A percentile compares a stretch with the other conserved stretches of the same genome.
These are phyloP conservation scores for Drosophila niveifrons DNA, from an alignment of 2,888 invertebrate genomes.

Conservation along the genomic window DNA sequence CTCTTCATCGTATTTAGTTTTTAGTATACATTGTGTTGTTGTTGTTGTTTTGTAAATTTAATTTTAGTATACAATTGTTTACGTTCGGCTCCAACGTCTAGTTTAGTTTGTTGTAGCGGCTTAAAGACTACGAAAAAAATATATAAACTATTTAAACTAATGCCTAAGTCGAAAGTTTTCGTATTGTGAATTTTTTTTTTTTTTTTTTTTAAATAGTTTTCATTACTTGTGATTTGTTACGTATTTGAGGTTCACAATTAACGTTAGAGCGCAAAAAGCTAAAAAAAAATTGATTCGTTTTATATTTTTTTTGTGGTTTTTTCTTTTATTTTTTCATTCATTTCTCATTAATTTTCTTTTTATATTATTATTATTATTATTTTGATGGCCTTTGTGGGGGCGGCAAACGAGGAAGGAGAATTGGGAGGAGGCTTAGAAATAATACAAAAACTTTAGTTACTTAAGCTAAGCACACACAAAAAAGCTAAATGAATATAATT, in stretches of 20 bases:
- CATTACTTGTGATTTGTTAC: constrained; percentile 44
- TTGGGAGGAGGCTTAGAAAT: constrained; percentile 17
- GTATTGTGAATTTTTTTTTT: constrained; percentile 11
- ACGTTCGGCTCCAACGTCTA: constrained; percentile 20
- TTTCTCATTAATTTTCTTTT: constrained; percentile 1
- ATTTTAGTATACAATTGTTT: constrained; percentile 71
- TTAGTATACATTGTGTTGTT: constrained; percentile 51
- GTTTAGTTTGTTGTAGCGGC: constrained; percentile 41
- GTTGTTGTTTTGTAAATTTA: constrained; percentile 48
- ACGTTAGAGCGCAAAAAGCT: constrained; percentile 52
- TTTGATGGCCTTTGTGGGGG: constrained; percentile 5
- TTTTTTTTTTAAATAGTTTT: constrained; percentile 15
- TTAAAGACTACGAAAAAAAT: constrained; percentile 67
- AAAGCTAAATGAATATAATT: constrained; percentile 26
- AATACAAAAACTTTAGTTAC: constrained; percentile 28
- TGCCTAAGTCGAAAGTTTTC: constrained; percentile 62
- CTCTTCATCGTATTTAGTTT: constrained; percentile 43
- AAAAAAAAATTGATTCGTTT: constrained; percentile 19
- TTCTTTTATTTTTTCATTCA: neutral
- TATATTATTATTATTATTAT: neutral
- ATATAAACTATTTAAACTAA: constrained; percentile 71
- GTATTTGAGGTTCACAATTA: constrained; percentile 67
- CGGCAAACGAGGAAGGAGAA: neutral
- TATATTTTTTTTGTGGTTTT: neutral
- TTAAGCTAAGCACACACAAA: constrained; percentile 53